phyloP scores from a whole-genome alignment of 2,888 invertebrate species.

The Neelides folsomi region DNA sequence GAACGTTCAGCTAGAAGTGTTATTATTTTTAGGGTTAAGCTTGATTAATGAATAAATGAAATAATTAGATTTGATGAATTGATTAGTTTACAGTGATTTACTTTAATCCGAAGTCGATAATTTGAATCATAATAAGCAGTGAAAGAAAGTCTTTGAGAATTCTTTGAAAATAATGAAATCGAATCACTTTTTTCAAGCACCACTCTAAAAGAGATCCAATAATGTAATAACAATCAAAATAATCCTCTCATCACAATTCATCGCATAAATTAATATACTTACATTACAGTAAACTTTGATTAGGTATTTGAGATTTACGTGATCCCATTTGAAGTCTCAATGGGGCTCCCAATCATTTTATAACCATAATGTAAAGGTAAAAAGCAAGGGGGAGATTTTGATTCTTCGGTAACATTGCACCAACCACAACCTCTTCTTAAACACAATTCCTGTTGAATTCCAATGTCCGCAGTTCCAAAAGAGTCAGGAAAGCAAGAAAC shows the following conservation, averaged over 20 bases:
- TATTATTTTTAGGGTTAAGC: background rate
- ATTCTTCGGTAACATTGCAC: constrained; percentile 36
- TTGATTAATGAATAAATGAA: background rate
- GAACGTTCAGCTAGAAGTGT: background rate
- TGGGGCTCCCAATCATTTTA: constrained; percentile 15
- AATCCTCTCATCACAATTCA: background rate
- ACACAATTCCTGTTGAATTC: constrained; percentile 48
- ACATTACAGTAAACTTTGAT: background rate
- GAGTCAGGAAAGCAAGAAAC: too few species aligned
- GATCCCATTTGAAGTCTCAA: constrained; percentile 16
- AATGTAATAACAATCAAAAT: too few species aligned
- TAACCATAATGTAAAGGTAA: constrained; percentile 14
- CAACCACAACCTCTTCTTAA: constrained; percentile 57
- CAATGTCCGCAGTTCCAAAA: too few species aligned
- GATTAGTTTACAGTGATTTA: too few species aligned
- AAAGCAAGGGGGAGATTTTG: constrained; percentile 11
- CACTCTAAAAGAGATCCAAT: constrained; percentile 8
- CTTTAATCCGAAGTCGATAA: constrained; percentile 23
- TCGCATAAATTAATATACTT: background rate
- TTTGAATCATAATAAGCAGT: constrained; percentile 21
- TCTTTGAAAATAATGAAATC: constrained; percentile 8
- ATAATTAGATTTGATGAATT: background rate
- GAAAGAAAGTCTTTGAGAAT: constrained; percentile 14
- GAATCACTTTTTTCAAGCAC: constrained; percentile 2
- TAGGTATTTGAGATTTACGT: constrained; percentile 6